phyloP scores from a whole-genome alignment of 2,888 invertebrate genomes.

The Sthenelais limicola region DNA sequence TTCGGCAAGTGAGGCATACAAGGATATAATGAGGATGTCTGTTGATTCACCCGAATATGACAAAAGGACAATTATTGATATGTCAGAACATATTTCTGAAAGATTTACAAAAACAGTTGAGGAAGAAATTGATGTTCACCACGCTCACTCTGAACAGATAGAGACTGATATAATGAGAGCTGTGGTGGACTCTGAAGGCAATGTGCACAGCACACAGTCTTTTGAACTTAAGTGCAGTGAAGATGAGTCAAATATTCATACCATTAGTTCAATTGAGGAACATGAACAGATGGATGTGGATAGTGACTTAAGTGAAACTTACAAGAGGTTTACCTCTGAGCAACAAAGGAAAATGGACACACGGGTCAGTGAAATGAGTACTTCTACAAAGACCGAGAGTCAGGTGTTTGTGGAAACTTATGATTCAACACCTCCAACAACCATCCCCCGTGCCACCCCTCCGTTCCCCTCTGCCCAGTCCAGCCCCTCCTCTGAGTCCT shows the following conservation, averaged over 20 bases:
- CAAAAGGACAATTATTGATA: constrained; percentile 37
- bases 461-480: constrained; percentile 36
- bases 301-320: constrained; percentile 23
- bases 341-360: neutral
- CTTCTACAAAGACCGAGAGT: neutral
- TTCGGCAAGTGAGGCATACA: constrained; percentile 42
- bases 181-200: constrained; percentile 35
- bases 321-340: neutral
- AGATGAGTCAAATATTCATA: constrained; percentile 14
- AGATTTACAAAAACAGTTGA: constrained; percentile 22
- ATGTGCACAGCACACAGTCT: constrained; percentile 34
- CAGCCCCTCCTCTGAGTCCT: constrained; percentile 47
- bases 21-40: constrained; percentile 48
- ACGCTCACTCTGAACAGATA: constrained; percentile 30
- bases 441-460: constrained; percentile 1
- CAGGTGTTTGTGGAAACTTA: neutral
- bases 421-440: neutral
- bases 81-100: constrained; percentile 25
- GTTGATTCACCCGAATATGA: constrained; percentile 45
- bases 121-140: constrained; percentile 9
- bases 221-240: constrained; percentile 1
- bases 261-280: constrained; percentile 14
- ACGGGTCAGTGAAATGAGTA: neutral
- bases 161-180: constrained; percentile 28
- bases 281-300: constrained; percentile 39